These are phyloP conservation scores for Anastrepha ludens DNA, from an alignment of 1,140 invertebrate species.

Conservation along the genomic window DNA sequence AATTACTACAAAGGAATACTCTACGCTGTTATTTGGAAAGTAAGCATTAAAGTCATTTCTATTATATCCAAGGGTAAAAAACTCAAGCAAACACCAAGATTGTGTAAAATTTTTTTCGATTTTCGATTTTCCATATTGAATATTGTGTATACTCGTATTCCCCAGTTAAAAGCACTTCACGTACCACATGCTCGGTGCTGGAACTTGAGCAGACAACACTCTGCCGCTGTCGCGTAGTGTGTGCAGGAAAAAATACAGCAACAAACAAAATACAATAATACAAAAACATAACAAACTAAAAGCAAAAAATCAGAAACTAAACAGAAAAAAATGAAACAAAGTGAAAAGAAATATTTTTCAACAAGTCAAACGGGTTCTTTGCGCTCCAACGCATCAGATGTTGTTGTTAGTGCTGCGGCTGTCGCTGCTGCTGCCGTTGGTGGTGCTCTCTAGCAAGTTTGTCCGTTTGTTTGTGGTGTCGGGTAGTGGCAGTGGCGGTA, in stretches of 20 bases:
- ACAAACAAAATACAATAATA: conserved; percentile 43
- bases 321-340: conserved; percentile 55
- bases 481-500: background rate
- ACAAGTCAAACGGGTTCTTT: conserved; percentile 59
- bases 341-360: conserved; percentile 60
- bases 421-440: conserved; percentile 66
- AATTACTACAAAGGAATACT: background rate
- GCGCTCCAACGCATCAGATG: conserved; percentile 51
- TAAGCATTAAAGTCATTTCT: background rate
- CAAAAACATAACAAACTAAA: conserved; percentile 16
- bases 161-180: background rate
- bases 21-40: background rate
- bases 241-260: background rate
- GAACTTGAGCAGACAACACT: background rate
- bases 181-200: conserved; percentile 5
- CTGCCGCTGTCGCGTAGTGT: background rate
- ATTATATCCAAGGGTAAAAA: background rate
- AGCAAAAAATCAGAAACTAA: conserved; percentile 40
- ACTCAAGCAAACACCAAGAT: background rate
- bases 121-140: conserved; percentile 42
- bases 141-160: conserved; percentile 50
- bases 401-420: conserved; percentile 64
- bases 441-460: conserved; percentile 28
- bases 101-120: background rate
- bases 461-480: background rate